Evolutionary conservation across 2,888 invertebrate genomes (phyloP).

Genomic region (Dermolepida albohirtum): DNA sequence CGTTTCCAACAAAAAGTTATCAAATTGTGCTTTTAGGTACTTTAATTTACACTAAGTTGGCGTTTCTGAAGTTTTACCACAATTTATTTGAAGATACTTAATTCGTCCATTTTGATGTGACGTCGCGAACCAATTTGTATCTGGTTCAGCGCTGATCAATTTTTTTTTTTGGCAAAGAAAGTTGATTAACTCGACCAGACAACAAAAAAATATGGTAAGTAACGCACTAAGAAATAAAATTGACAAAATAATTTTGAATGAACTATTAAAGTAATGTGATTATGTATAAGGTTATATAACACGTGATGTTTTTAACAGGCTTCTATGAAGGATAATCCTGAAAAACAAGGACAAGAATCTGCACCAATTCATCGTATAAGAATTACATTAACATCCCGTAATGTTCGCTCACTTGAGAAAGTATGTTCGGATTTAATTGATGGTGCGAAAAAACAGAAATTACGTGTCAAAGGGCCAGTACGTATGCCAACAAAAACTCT

Average conservation of each 20-base stretch:
- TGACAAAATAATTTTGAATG: neutral
- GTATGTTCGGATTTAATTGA: slow-evolving; percentile 97
- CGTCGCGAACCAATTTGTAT: slow-evolving; percentile 38
- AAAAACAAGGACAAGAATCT: slow-evolving; percentile 89
- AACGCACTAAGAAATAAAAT: neutral
- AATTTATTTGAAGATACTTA: no score
- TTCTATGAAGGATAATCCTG: slow-evolving; percentile 65
- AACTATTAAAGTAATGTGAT: neutral
- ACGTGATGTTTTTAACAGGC: slow-evolving; percentile 55
- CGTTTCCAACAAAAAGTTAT: no score
- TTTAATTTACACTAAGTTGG: no score
- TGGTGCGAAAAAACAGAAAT: slow-evolving; percentile 96
- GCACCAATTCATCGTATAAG: slow-evolving; percentile 95
- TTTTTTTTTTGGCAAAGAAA: slow-evolving; percentile 65
- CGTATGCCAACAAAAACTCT: slow-evolving; percentile 99
- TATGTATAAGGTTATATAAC: slow-evolving; percentile 24
- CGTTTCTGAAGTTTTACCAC: no score
- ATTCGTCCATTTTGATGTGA: slow-evolving; percentile 52
- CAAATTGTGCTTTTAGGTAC: no score
- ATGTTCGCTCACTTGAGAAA: slow-evolving; percentile 97
- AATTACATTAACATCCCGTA: slow-evolving; percentile 97
- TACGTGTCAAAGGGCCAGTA: slow-evolving; percentile 98
- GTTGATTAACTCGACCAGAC: slow-evolving; percentile 90
- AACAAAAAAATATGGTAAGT: slow-evolving; percentile 70
- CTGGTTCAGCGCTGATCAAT: slow-evolving; percentile 95